Evolutionary conservation across 2,797 vertebrate species (phyloP), one percentile per base, ranked within the genome.

Genomic region (Discoglossus pictus): DNA sequence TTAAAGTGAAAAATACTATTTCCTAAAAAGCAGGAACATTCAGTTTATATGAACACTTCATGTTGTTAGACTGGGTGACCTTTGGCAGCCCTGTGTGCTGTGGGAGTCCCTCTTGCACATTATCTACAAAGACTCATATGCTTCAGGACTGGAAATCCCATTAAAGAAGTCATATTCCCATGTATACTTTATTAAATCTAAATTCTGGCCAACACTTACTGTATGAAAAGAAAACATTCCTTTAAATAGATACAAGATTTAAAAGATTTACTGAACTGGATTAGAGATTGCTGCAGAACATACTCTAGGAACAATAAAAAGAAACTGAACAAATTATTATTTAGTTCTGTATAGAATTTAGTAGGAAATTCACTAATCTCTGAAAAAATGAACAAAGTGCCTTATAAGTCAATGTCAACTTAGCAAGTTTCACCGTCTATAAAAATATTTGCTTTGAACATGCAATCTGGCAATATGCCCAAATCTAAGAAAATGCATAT

Each of bases 161-260:
- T 70, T 61, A 58, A 71, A 64, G 35, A 34, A 51, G 25, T 50
- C 52, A 56, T 56, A 70, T 64, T 71, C 61, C 61, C 61, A 64
- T 71, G 60, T 71, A 71, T 58, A 64, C 36, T 51, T 61, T 59
- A 71, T 63, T 64, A 64, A 64, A 64, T 58, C 8, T 43, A 64
- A 51, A 52, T 58, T 64, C 44, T 71, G 53, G 68, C 52, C 68
- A 71, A 64, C 51, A 56, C 60, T 63, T 64, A 50, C 68, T 64
- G 60, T 64, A 58, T 59, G 46, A 71, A 64, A 71, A 16, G 58
- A 69, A 69, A 69, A 61, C 61, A 71, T 64, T 64, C 61, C 25
- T 56, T 44, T 35, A 51, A 62, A 61, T 34, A 61, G 39, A 31
- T 21, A 11, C 44, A 36, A 42, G 24, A 70, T 43, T 48, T 38